These are phyloP conservation scores for Perodicticus potto DNA, from an alignment of 2,797 vertebrate species.

Conservation along the genomic window DNA sequence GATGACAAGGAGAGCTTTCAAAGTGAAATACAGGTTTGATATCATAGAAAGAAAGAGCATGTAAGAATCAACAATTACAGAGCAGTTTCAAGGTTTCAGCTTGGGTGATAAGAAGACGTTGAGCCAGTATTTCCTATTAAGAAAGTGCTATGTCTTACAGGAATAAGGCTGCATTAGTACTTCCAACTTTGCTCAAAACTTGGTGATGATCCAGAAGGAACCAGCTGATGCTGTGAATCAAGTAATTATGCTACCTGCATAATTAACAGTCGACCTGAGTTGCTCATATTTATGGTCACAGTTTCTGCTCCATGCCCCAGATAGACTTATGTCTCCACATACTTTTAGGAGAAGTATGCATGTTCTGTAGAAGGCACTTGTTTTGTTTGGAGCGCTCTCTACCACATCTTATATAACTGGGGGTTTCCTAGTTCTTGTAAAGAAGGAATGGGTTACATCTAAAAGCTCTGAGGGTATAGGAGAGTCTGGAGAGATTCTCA, in stretches of 20 bases:
- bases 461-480: neutral
- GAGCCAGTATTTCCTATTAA: neutral
- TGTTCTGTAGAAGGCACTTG: neutral
- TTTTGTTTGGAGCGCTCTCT: neutral
- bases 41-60: neutral
- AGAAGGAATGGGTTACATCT: neutral
- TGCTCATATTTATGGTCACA: neutral
- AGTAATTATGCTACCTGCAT: neutral
- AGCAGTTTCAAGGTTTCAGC: neutral
- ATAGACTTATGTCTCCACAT: neutral
- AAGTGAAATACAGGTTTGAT: neutral
- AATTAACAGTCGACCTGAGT: neutral
- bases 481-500: neutral
- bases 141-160: neutral
- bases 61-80: neutral
- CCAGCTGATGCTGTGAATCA: neutral
- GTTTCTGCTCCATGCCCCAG: neutral
- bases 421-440: neutral
- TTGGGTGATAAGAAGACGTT: neutral
- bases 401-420: neutral
- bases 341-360: neutral
- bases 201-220: neutral
- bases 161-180: neutral
- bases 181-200: neutral
- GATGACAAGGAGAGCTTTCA: neutral